A percentile compares a stretch with the other conserved stretches of the same genome.
Evolutionary conservation across 2,113 vertebrate species (phyloP).

Genomic region (Labeo catla): DNA sequence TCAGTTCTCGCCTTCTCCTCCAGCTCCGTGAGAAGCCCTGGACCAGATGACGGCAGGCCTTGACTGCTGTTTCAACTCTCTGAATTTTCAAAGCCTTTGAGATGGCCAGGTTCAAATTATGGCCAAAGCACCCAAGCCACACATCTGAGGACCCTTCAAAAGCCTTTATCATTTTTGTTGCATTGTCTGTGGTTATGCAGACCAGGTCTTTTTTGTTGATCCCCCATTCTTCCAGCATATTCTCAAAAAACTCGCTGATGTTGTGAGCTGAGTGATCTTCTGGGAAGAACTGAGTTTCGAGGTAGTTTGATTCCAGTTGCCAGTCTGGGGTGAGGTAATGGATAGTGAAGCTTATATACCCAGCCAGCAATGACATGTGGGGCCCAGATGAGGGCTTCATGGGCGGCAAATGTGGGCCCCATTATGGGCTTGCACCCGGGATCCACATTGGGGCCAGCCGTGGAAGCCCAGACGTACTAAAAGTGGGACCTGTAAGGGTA

Average conservation of each 20-base stretch:
- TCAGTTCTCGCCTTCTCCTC: background rate
- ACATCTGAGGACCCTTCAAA: too few species aligned
- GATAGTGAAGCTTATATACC: too few species aligned
- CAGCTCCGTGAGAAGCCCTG: background rate
- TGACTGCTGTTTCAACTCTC: background rate
- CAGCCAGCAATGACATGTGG: too few species aligned
- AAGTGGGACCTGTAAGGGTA: too few species aligned
- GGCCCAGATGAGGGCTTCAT: too few species aligned
- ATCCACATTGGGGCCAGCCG: too few species aligned
- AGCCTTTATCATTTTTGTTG: too few species aligned
- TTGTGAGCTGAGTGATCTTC: background rate
- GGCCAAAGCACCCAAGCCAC: too few species aligned
- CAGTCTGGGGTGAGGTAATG: constrained; percentile 36
- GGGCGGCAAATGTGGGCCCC: too few species aligned
- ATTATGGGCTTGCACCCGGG: too few species aligned
- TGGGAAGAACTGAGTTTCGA: constrained; percentile 35
- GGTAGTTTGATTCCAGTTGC: constrained; percentile 22
- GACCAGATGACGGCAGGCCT: background rate
- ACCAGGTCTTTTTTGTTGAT: constrained; percentile 38
- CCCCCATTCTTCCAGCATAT: constrained; percentile 39
- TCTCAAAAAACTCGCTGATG: constrained; percentile 30
- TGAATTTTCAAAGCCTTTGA: background rate
- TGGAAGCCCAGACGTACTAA: too few species aligned
- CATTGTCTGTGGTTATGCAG: constrained; percentile 46
- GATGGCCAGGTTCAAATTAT: background rate